Percentiles rank a stretch among this genome's conserved stretches.
Conservation (phyloP, 2,113 vertebrate genomes). For the Clarias macrocephalus region DNA sequence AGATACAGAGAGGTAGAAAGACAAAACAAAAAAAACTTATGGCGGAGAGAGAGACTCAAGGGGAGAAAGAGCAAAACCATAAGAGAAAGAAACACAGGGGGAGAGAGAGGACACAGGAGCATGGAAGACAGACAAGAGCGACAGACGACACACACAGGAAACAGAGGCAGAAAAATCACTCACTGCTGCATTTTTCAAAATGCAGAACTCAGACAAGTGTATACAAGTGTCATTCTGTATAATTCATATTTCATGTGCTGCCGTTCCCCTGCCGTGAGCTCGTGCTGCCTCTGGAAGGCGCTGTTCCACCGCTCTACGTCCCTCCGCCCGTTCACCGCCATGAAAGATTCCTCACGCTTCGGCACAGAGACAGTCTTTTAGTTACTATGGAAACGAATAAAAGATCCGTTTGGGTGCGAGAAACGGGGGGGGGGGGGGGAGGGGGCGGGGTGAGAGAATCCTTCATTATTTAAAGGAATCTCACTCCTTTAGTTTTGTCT, state of each 20-base stretch:
- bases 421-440: slow-evolving; percentile 12
- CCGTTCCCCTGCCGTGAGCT: slow-evolving; percentile 12
- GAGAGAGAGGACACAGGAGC: neutral
- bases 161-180: neutral
- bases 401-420: slow-evolving; percentile 60
- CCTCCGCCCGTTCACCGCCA: slow-evolving; percentile 46
- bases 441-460: slow-evolving; percentile 18
- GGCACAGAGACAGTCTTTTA: slow-evolving; percentile 61
- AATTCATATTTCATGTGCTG: slow-evolving; percentile 1
- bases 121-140: neutral
- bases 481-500: slow-evolving; percentile 59
- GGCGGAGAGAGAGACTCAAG: neutral
- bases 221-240: neutral
- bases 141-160: neutral
- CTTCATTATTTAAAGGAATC: slow-evolving; percentile 64
- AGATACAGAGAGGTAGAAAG: neutral
- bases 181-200: neutral
- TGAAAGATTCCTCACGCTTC: slow-evolving; percentile 57
- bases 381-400: slow-evolving; percentile 65
- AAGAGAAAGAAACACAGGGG: neutral
- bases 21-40: neutral
- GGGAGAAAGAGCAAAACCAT: neutral
- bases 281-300: slow-evolving; percentile 55
- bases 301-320: slow-evolving; percentile 42
- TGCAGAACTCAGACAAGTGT: neutral